phyloP scores from a whole-genome alignment of 2,888 invertebrate species.

The Drosophila emarginata region DNA sequence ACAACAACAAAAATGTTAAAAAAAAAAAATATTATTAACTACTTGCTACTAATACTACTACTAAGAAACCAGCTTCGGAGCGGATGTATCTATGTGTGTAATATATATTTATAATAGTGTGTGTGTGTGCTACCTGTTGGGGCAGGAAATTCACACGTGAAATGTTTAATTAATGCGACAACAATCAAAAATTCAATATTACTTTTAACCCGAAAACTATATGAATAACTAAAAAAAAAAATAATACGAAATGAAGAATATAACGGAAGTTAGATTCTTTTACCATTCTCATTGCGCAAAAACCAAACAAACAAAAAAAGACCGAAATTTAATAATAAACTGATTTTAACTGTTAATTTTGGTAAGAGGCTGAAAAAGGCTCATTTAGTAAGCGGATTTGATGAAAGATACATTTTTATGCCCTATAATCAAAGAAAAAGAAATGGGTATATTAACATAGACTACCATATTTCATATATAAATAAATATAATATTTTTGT shows the following conservation, averaged over 20 bases:
- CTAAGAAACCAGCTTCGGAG: neutral
- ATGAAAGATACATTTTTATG: neutral
- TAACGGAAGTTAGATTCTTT: conserved; percentile 10
- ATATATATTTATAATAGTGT: neutral
- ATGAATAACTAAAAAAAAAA: conserved; percentile 1
- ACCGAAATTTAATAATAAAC: conserved; percentile 2
- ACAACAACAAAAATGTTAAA: neutral
- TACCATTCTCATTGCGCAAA: neutral
- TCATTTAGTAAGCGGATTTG: neutral
- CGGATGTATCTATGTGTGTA: conserved; percentile 5
- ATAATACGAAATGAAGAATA: neutral
- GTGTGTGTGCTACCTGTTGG: conserved; percentile 37
- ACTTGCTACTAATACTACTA: conserved; percentile 1
- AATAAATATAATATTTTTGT: no score
- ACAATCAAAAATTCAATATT: conserved; percentile 17
- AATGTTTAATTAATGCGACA: conserved; percentile 73
- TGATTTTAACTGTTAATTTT: conserved; percentile 8
- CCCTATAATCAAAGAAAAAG: neutral
- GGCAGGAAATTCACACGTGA: conserved; percentile 80
- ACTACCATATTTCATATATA: no score
- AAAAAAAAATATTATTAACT: conserved; percentile 1
- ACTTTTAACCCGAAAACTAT: neutral
- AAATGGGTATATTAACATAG: neutral
- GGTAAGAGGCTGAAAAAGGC: neutral
- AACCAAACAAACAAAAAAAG: neutral